A percentile compares a stretch with the other conserved stretches of the same genome.
These are phyloP conservation scores for Diarsia mendica DNA, from an alignment of 2,888 invertebrate species.

Conservation along the genomic window DNA sequence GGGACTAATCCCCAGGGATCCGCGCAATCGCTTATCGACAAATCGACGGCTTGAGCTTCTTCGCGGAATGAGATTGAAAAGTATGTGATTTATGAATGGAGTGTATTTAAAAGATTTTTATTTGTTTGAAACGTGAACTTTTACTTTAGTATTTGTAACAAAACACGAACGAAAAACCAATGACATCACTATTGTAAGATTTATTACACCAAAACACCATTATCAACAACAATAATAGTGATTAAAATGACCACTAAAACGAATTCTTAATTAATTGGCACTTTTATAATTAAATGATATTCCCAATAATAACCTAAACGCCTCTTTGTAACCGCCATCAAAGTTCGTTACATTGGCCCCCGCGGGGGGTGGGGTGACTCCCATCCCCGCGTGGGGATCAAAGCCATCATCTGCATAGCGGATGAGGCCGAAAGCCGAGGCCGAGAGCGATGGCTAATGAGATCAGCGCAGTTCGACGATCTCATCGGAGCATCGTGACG, in stretches of 20 bases:
- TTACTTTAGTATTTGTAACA: background rate
- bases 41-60: constrained; percentile 58
- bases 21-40: constrained; percentile 66
- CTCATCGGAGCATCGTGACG: constrained; percentile 34
- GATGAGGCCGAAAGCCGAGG: constrained; percentile 66
- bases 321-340: constrained; percentile 54
- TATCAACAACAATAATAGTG: constrained; percentile 8
- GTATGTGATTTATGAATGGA: constrained; percentile 32
- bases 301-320: constrained; percentile 44
- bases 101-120: constrained; percentile 1
- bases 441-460: constrained; percentile 58
- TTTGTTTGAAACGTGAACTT: constrained; percentile 9
- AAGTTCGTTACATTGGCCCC: constrained; percentile 65
- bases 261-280: constrained; percentile 40
- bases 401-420: constrained; percentile 74
- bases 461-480: constrained; percentile 71
- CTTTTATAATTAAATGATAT: constrained; percentile 16
- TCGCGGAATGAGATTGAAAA: constrained; percentile 50
- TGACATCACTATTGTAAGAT: background rate
- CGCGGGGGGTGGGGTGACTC: constrained; percentile 13
- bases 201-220: constrained; percentile 3
- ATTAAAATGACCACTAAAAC: constrained; percentile 7
- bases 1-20: constrained; percentile 64
- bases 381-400: constrained; percentile 43
- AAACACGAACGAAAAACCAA: background rate